A percentile compares a stretch with the other conserved stretches of the same genome.
phyloP scores from a whole-genome alignment of 2,797 vertebrate species.

The Myotis vivesi region DNA sequence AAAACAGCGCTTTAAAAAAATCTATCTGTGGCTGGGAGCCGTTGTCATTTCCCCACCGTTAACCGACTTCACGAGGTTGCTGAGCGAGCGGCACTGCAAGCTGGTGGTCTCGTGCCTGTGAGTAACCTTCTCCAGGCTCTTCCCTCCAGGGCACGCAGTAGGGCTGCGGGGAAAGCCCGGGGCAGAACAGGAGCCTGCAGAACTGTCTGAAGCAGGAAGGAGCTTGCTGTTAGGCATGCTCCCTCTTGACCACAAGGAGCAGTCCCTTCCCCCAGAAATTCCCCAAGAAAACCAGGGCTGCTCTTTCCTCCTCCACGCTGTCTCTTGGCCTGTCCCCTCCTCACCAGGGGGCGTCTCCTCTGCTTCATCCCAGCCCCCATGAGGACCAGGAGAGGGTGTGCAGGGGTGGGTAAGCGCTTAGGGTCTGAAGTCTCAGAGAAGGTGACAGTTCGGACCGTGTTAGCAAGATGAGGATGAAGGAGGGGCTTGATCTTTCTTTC shows the following conservation, averaged over 20 bases:
- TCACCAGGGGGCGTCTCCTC: fast-evolving
- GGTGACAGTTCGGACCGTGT: fast-evolving
- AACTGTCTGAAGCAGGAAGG: slow-evolving; percentile 63
- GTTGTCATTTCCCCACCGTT: background rate
- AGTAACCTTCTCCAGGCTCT: background rate
- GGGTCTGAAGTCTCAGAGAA: background rate
- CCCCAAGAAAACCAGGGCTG: background rate
- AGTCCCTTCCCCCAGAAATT: slow-evolving; percentile 26
- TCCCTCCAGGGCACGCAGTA: background rate
- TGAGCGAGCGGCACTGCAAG: background rate
- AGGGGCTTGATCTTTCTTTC: background rate
- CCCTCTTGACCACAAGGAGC: background rate
- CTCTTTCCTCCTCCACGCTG: background rate
- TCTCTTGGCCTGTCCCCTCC: background rate
- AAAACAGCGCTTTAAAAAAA: slow-evolving; percentile 55
- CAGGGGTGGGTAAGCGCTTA: background rate
- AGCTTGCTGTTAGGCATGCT: background rate
- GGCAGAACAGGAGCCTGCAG: slow-evolving; percentile 62
- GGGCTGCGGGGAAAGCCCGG: slow-evolving; percentile 68
- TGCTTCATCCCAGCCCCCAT: fast-evolving
- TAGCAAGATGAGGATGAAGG: background rate
- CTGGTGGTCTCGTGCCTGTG: slow-evolving; percentile 52
- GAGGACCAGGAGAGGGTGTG: background rate
- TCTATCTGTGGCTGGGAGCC: slow-evolving; percentile 43
- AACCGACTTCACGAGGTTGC: background rate